phyloP scores from a whole-genome alignment of 1,140 invertebrate genomes.

The Cydia fagiglandana region DNA sequence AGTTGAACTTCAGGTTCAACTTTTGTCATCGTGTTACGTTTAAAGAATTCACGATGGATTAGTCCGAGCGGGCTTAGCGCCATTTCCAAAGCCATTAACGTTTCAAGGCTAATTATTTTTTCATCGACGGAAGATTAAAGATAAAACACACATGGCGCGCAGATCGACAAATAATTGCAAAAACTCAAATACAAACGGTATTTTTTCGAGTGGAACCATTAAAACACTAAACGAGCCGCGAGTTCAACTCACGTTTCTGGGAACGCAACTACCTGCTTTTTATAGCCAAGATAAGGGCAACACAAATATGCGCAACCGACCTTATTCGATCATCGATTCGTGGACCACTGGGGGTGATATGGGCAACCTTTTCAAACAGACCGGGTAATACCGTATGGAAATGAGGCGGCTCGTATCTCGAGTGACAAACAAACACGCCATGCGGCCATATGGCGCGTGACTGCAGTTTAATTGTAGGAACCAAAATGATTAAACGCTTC shows the following conservation, averaged over 20 bases:
- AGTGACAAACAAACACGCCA: constrained; percentile 43
- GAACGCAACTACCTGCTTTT: constrained; percentile 73
- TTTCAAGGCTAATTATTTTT: constrained; percentile 25
- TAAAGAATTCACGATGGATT: constrained; percentile 2
- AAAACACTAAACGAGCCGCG: constrained; percentile 51
- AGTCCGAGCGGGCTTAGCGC: neutral
- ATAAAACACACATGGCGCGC: constrained; percentile 15
- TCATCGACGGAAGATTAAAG: neutral
- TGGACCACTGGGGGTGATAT: constrained; percentile 40
- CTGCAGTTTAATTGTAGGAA: constrained; percentile 36
- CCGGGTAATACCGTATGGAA: constrained; percentile 51
- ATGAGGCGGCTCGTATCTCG: constrained; percentile 43
- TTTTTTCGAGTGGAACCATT: constrained; percentile 52
- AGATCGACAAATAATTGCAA: constrained; percentile 52
- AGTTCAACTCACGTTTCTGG: constrained; percentile 56
- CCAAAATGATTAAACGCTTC: constrained; percentile 33
- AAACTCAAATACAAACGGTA: constrained; percentile 51
- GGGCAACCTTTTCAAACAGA: constrained; percentile 53
- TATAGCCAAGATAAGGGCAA: constrained; percentile 56
- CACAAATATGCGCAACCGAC: constrained; percentile 63
- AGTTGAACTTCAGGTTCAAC: constrained; percentile 17
- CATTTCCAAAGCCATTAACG: constrained; percentile 3
- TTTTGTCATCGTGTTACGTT: constrained; percentile 18
- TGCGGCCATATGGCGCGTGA: constrained; percentile 42
- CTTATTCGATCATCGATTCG: constrained; percentile 61